Base-by-base conservation (phyloP, 2,888 invertebrate species). In the Abrostola tripartita region DNA sequence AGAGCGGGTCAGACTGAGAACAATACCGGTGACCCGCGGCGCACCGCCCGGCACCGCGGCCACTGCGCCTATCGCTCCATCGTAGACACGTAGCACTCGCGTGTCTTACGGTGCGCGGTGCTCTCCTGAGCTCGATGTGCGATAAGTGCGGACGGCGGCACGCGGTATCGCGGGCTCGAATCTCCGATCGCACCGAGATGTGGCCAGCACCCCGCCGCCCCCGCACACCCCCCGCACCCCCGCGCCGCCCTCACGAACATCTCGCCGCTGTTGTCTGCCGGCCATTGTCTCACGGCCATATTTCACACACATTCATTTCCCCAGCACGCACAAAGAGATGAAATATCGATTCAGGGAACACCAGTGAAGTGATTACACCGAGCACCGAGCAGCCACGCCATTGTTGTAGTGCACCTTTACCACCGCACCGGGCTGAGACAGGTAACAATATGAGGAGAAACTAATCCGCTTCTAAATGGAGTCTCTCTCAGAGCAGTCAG, bases 291-390 rank as follows among this genome's bases (percentile, higher is more conserved):
- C 12, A 47, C 49, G 24, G 10, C 58, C 58, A 59, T 69, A 68
- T 38, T 42, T 61, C 69, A 61, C 55, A 69, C 55, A 55, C 52
- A 65, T 53, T 40, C 58, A 35, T 61, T 60, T 64, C 56, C 24
- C 47, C 52, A 37, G 37, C 52, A 41, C 55, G 44, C 55, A 72
- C 62, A 65, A 68, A 79, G 52, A 68, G 66, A 68, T 68, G 65
- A 76, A 72, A 76, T 69, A 71, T 68, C 59, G 67, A 71, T 71
- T 75, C 65, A 72, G 42, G 51, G 74, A 67, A 76, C 57, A 54
- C 57, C 56, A 60, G 50, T 51, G 61, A 59, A 63, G 38, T 52
- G 52, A 65, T 62, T 61, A 55, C 61, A 41, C 60, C 44, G 4
- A 47, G 44, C 12, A 47, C 14, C 24, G 44, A 14, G 12, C 24